These are phyloP conservation scores for Tapera naevia DNA, from an alignment of 2,797 vertebrate genomes.

Conservation along the genomic window DNA sequence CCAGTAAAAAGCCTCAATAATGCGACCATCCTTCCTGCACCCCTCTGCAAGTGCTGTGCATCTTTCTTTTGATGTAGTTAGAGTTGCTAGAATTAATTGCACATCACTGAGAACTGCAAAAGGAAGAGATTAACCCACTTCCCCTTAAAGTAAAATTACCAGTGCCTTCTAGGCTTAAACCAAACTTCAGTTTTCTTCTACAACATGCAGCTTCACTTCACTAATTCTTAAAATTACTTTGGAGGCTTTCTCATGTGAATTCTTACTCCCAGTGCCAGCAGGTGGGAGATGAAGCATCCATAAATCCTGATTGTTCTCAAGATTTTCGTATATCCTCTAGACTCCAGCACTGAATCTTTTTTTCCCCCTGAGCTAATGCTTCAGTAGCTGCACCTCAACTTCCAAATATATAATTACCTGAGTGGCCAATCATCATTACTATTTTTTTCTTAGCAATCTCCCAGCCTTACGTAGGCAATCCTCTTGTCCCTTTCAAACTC, in stretches of 20 bases:
- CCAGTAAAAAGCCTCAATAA: neutral
- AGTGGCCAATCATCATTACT: conserved; percentile 40
- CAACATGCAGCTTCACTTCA: conserved; percentile 29
- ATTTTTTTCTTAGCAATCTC: conserved; percentile 29
- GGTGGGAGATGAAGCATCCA: conserved; percentile 17
- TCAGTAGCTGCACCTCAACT: conserved; percentile 11
- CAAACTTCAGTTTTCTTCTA: conserved; percentile 22
- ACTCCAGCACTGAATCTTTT: neutral
- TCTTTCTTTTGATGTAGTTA: neutral
- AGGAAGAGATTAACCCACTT: conserved; percentile 15
- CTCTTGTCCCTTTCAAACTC: conserved; percentile 14
- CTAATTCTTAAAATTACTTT: conserved; percentile 57
- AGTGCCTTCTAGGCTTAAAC: conserved; percentile 16
- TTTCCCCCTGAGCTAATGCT: neutral
- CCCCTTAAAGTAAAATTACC: conserved; percentile 31
- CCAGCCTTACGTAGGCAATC: conserved; percentile 40
- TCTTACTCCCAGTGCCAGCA: conserved; percentile 3
- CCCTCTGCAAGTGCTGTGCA: neutral
- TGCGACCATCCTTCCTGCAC: accelerated
- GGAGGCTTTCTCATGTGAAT: neutral
- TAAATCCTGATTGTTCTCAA: conserved; percentile 46
- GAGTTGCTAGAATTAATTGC: neutral
- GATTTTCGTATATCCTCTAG: conserved; percentile 21
- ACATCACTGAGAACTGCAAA: neutral
- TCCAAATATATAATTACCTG: conserved; percentile 60